These are phyloP conservation scores for Pampusana beccarii DNA, from an alignment of 2,113 vertebrate genomes.

Conservation along the genomic window DNA sequence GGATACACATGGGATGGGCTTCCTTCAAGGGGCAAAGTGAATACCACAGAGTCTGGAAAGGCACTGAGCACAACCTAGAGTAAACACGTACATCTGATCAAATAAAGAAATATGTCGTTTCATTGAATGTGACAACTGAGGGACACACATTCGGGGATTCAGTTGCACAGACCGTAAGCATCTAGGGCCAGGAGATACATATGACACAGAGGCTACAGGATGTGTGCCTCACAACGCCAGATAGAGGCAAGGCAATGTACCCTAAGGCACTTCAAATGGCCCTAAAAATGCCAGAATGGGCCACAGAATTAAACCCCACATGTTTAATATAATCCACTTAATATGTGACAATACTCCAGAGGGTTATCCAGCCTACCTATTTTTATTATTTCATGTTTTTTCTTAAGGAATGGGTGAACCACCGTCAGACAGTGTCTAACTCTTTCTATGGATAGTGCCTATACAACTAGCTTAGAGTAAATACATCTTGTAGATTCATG, in stretches of 20 bases:
- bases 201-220: not conserved
- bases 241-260: not conserved
- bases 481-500: not conserved
- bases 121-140: not conserved
- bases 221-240: not conserved
- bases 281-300: not conserved
- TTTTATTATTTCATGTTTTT: not conserved
- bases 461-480: not conserved
- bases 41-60: not conserved
- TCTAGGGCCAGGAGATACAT: not conserved
- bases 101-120: not conserved
- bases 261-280: not conserved
- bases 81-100: accelerated
- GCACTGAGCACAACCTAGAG: not conserved
- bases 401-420: not conserved
- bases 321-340: not conserved
- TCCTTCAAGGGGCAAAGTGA: not conserved
- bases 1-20: not conserved
- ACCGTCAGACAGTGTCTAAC: not conserved
- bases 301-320: not conserved
- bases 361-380: not conserved
- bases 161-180: not conserved
- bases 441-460: not conserved
- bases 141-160: not conserved
- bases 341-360: not conserved